Base-by-base conservation (phyloP, 2,797 vertebrate species). In the Tenualosa thibaudeaui region DNA sequence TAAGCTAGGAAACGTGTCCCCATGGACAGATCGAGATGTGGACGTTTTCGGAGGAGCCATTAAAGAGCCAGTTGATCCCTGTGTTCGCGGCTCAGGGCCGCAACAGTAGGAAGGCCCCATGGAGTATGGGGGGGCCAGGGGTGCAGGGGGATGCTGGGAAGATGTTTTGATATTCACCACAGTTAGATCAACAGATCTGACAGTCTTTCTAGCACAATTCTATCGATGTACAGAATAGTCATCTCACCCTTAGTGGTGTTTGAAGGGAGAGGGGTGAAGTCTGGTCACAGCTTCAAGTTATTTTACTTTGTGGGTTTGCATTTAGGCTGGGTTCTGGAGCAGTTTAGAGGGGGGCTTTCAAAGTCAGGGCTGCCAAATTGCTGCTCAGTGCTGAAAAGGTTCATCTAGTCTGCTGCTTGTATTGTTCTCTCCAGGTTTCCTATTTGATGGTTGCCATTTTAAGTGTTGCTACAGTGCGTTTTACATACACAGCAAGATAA, bases 11-110 rank as follows among this genome's bases (percentile, higher is more conserved):
- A 99, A 97, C 43, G 94, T 99, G 86, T 94, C 97, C 40, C 96
- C 97, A 53, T 99, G 98, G 98, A 98, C 96, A 1, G 97, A 98
- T 88, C 96, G 94, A 84, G 95, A 97, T 0, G 95, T 99, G 40
- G 98, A 99, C n/a, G 95, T 97, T 88, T 97, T 97, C 0, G 97
- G 98, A 1, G 98, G 98, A 0, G 97, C 98, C 50, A 95, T 93
- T 83, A 99, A 98, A 93, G 93, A 92, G 3, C 89, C 94, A 53
- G 94, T 97, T 8, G 93, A 98, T 0, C 95, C 96, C 56, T 99
- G 98, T 1, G 84, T 91, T 26, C 91, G 93, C 84, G 91, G 92
- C 56, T 85, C 91, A 84, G 62, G 88, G 85, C 89, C 92, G 68
- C 93, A 93, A 89, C 94, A 95, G 91, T 96, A 93, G 95, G 82